Conservation (phyloP, 2,888 invertebrate species). For the Tryphoninae sp. region DNA sequence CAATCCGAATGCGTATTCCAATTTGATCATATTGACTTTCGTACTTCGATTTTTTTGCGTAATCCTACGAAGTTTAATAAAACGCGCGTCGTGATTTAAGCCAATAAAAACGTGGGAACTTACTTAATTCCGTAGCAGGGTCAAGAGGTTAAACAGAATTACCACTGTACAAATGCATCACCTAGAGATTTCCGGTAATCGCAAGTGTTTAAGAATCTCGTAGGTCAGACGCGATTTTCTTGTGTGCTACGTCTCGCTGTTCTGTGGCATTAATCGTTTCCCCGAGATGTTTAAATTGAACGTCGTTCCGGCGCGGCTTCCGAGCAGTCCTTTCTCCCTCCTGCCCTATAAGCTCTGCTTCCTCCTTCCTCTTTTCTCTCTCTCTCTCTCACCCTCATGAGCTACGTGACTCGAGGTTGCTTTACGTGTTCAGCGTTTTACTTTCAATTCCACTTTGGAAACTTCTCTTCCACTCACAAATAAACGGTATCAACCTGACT, state of each 20-base stretch:
- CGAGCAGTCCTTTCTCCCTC: slow-evolving; percentile 44
- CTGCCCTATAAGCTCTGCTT: neutral
- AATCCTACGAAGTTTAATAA: too few relatives aligned
- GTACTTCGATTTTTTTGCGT: too few relatives aligned
- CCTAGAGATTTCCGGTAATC: slow-evolving; percentile 59
- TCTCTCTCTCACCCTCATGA: slow-evolving; percentile 43
- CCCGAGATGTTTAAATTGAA: slow-evolving; percentile 67
- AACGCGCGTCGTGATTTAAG: too few relatives aligned
- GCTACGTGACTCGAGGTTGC: slow-evolving; percentile 74
- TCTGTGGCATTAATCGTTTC: slow-evolving; percentile 65
- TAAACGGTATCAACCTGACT: slow-evolving; percentile 67
- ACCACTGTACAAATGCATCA: slow-evolving; percentile 51
- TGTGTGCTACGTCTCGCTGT: slow-evolving; percentile 45
- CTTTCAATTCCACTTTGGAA: slow-evolving; percentile 78
- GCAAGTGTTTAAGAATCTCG: slow-evolving; percentile 58
- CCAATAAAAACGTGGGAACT: neutral
- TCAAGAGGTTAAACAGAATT: slow-evolving; percentile 20
- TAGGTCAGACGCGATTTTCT: slow-evolving; percentile 58
- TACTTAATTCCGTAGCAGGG: slow-evolving; percentile 21
- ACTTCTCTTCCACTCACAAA: slow-evolving; percentile 73
- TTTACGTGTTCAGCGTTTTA: slow-evolving; percentile 72
- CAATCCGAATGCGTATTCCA: too few relatives aligned
- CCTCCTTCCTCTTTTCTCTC: neutral
- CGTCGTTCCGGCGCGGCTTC: slow-evolving; percentile 63
- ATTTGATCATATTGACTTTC: too few relatives aligned